Base-by-base conservation (phyloP, 2,113 vertebrate species). In the Mirounga angustirostris region DNA sequence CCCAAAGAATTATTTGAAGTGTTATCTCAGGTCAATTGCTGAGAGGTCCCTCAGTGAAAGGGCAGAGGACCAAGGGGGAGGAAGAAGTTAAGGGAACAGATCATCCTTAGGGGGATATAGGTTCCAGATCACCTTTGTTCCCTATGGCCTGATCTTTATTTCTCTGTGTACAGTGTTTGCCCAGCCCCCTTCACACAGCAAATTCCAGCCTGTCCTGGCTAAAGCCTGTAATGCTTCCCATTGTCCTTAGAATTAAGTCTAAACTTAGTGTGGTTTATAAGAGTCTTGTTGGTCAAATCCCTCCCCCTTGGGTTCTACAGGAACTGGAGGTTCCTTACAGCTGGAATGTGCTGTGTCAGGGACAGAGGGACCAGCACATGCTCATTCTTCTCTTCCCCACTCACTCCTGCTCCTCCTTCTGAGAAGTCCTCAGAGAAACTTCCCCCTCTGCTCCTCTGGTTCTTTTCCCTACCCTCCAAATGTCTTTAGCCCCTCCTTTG, bases 331-430 rank as follows among this genome's bases (percentile, higher is more conserved):
- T 11, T 11, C 28, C 78, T 43, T 30, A 16, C 13, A 11, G 54
- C 56, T 65, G 28, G 43, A 33, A 28, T 3, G 9, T 50, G 24
- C 89, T 84, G 22, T 12, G 26, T 28, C 26, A 3, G 1, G 22
- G 73, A 46, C 61, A 63, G 74, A 83, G 54, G 14, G 9, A 50
- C 52, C 7, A 30, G 33, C 18, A 8, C 1, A 5, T 2, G 40
- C 4, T 7, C 7, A 0, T 54, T 59, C 36, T 54, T 0, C 7
- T 56, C 43, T 59, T 18, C 2, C 26, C 40, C 26, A 6, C 30
- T 86, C 30, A 36, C 50, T 91, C 43, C 26, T n/a, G 2, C 36
- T 36, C 46, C 54, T 65, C 43, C 67, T 67, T 63, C 90, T 82
- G 18, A 18, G 10, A 56, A 89, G 59, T 28, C 74, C 36, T 21